Evolutionary conservation across 2,113 vertebrate genomes (phyloP).

Genomic region (Corythornis cristatus): DNA sequence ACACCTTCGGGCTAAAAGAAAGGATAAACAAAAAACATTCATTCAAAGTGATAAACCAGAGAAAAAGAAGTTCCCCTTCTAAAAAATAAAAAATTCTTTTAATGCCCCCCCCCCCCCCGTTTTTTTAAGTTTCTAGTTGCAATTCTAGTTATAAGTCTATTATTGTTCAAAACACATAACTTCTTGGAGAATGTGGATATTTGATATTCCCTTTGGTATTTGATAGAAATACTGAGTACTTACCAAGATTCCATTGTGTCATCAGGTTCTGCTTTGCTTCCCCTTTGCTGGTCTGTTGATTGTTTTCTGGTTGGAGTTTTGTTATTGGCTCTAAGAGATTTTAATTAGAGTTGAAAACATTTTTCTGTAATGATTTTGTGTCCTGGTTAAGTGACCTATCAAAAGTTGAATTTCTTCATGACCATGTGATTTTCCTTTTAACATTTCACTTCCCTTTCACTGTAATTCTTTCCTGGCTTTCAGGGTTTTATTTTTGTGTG

Average conservation of each 20-base stretch:
- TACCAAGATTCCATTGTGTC: background rate
- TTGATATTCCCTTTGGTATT: background rate
- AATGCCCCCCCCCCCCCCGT: background rate
- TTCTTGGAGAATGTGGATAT: background rate
- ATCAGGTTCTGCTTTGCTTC: background rate
- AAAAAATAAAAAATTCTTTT: background rate
- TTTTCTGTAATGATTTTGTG: background rate
- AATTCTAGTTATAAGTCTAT: background rate
- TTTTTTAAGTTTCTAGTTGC: background rate
- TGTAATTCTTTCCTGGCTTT: background rate
- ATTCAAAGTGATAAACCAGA: background rate
- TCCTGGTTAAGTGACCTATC: background rate
- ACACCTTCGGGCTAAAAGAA: no score
- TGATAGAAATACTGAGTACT: background rate
- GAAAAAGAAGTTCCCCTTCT: background rate
- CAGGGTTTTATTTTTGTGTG: background rate
- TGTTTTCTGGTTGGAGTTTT: background rate
- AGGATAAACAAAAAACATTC: background rate
- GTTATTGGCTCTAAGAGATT: background rate
- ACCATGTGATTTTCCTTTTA: background rate
- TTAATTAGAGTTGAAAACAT: background rate
- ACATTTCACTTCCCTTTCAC: background rate
- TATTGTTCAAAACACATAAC: background rate
- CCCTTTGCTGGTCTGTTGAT: background rate
- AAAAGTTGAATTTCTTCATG: background rate